Conservation (phyloP, 2,113 vertebrate species). For the Motacilla alba region DNA sequence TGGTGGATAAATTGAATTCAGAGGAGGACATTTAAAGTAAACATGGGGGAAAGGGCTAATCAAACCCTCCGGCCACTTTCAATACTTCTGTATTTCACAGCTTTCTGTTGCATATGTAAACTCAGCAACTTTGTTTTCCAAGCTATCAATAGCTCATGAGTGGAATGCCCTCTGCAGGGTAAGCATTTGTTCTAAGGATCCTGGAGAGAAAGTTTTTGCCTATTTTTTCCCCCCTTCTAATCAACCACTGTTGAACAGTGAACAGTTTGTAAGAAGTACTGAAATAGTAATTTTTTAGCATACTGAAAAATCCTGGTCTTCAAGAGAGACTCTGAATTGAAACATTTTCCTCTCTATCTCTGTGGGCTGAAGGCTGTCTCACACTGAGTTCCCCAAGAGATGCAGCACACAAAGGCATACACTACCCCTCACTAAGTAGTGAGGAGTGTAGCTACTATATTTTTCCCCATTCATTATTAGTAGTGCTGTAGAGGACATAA, state of each 20-base stretch:
- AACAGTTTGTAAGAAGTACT: background rate
- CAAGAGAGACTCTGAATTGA: background rate
- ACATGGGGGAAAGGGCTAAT: background rate
- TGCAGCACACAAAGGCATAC: background rate
- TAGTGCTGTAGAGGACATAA: background rate
- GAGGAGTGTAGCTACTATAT: background rate
- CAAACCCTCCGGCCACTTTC: background rate
- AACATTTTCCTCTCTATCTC: background rate
- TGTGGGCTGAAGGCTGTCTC: background rate
- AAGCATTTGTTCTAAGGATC: background rate
- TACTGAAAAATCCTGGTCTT: background rate
- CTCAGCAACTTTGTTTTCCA: background rate
- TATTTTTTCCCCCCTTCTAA: fast-evolving
- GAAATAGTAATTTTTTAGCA: background rate
- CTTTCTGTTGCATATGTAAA: background rate
- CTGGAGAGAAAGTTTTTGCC: background rate
- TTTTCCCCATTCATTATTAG: background rate
- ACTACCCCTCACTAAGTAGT: background rate
- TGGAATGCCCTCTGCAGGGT: background rate
- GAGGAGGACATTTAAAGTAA: background rate
- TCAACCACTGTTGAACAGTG: background rate
- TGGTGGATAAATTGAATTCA: background rate
- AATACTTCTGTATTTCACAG: background rate
- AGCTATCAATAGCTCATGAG: background rate
- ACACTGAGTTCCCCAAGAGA: fast-evolving